Percentiles rank a stretch among this genome's conserved stretches.
These are phyloP conservation scores for Hyperoodon ampullatus DNA, from an alignment of 2,113 vertebrate species.

Conservation along the genomic window DNA sequence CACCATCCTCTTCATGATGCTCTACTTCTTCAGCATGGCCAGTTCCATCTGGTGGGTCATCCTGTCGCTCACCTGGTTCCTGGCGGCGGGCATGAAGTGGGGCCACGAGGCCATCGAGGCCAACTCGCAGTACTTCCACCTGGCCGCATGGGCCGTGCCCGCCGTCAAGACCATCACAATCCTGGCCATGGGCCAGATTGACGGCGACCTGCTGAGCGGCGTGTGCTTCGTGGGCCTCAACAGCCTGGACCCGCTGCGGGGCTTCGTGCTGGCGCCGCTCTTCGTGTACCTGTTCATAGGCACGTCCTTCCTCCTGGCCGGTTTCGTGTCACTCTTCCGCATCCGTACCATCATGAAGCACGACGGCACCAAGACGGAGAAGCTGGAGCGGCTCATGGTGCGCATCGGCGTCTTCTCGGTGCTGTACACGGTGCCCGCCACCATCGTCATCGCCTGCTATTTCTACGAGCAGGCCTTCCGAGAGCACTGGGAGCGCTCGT, in stretches of 20 bases:
- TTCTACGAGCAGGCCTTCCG: slow-evolving; percentile 99
- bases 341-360: slow-evolving; percentile 99
- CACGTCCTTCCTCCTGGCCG: slow-evolving; percentile 96
- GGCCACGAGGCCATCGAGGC: slow-evolving; percentile 98
- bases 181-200: slow-evolving; percentile 97
- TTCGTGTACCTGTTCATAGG: slow-evolving; percentile 98
- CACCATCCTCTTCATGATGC: slow-evolving; percentile 99
- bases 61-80: slow-evolving; percentile 98
- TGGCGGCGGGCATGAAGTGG: slow-evolving; percentile 99
- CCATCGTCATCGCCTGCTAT: slow-evolving; percentile 98
- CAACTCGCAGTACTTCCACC: slow-evolving; percentile 98
- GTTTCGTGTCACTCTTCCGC: slow-evolving; percentile 97
- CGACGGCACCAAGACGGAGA: slow-evolving; percentile 97
- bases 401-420: slow-evolving; percentile 98
- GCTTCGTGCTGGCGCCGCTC: slow-evolving; percentile 96
- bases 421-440: slow-evolving; percentile 97
- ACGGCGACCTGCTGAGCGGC: slow-evolving; percentile 95
- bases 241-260: slow-evolving; percentile 94
- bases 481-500: slow-evolving; percentile 96
- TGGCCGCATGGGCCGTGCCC: slow-evolving; percentile 97
- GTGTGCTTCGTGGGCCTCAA: slow-evolving; percentile 97
- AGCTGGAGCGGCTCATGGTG: slow-evolving; percentile 97
- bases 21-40: slow-evolving; percentile 99
- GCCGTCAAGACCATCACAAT: slow-evolving; percentile 98
- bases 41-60: slow-evolving; percentile 99